Percentiles rank a stretch among this genome's conserved stretches.
Evolutionary conservation across 2,113 vertebrate species (phyloP).

Genomic region (Neogobius melanostomus): DNA sequence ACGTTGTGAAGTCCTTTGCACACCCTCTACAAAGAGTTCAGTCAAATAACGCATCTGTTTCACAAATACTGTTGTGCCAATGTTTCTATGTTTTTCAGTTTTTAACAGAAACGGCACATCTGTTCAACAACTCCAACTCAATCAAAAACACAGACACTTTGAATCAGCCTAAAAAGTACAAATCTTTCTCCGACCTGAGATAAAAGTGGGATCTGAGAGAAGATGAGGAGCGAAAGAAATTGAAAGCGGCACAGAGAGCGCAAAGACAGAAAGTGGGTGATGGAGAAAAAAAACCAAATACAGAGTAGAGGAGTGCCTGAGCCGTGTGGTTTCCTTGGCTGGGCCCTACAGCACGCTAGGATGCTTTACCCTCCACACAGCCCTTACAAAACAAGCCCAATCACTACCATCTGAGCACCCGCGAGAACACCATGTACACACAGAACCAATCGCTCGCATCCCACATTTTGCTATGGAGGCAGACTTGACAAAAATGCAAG

Average conservation of each 20-base stretch:
- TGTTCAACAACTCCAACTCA: constrained; percentile 38
- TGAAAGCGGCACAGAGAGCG: constrained; percentile 24
- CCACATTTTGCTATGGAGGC: constrained; percentile 47
- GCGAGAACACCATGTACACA: constrained; percentile 59
- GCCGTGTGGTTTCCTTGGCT: constrained; percentile 65
- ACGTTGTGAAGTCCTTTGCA: too few species aligned
- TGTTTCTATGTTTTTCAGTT: constrained; percentile 18
- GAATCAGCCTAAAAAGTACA: constrained; percentile 18
- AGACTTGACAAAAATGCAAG: not conserved
- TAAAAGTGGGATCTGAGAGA: constrained; percentile 27
- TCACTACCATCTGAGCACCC: constrained; percentile 72
- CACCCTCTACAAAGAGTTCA: constrained; percentile 5
- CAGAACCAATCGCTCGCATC: constrained; percentile 55
- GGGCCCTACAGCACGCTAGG: constrained; percentile 61
- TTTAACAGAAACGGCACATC: constrained; percentile 46
- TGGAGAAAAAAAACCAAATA: constrained; percentile 25
- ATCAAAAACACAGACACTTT: constrained; percentile 38
- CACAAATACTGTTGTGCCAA: constrained; percentile 27
- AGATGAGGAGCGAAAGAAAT: constrained; percentile 26
- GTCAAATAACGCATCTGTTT: constrained; percentile 12
- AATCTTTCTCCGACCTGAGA: constrained; percentile 40
- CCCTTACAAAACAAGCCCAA: constrained; percentile 66
- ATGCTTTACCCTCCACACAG: constrained; percentile 69
- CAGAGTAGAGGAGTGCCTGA: constrained; percentile 36
- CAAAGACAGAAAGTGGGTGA: constrained; percentile 17